Percentiles rank a stretch among this genome's conserved stretches.
phyloP scores from a whole-genome alignment of 2,113 vertebrate genomes.

The Cercocebus atys region DNA sequence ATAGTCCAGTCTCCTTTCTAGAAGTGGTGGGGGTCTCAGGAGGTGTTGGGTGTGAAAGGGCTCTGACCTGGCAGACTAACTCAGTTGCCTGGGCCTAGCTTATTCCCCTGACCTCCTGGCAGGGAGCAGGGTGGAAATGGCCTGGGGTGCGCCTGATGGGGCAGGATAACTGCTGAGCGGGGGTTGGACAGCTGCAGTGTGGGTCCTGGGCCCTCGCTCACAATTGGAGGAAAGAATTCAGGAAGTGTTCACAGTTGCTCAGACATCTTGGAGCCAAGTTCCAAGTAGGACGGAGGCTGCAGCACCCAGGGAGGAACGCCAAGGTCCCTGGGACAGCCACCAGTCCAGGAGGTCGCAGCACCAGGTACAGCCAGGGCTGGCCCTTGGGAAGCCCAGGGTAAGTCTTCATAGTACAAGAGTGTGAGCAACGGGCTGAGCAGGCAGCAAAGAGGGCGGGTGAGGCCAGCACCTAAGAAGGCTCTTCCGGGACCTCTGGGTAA shows the following conservation, averaged over 20 bases:
- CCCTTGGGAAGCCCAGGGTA: background rate
- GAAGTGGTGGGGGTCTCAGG: background rate
- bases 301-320: background rate
- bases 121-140: background rate
- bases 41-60: background rate
- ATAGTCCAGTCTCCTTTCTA: background rate
- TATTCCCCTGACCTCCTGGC: no score
- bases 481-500: background rate
- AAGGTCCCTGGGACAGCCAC: background rate
- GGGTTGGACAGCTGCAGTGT: background rate
- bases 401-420: constrained; percentile 9
- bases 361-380: background rate
- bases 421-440: background rate
- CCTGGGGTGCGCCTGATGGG: background rate
- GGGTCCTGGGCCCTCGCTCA: constrained; percentile 30
- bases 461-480: background rate
- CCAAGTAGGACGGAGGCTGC: background rate
- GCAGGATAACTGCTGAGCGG: background rate
- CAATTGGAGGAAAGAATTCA: constrained; percentile 69
- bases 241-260: constrained; percentile 57
- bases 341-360: background rate
- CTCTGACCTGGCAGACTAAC: background rate
- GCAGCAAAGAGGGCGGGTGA: background rate
- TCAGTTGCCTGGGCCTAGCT: background rate
- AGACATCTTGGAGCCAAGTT: constrained; percentile 12